Evolutionary conservation across 2,113 vertebrate genomes (phyloP).

Genomic region (Lepisosteus oculatus): DNA sequence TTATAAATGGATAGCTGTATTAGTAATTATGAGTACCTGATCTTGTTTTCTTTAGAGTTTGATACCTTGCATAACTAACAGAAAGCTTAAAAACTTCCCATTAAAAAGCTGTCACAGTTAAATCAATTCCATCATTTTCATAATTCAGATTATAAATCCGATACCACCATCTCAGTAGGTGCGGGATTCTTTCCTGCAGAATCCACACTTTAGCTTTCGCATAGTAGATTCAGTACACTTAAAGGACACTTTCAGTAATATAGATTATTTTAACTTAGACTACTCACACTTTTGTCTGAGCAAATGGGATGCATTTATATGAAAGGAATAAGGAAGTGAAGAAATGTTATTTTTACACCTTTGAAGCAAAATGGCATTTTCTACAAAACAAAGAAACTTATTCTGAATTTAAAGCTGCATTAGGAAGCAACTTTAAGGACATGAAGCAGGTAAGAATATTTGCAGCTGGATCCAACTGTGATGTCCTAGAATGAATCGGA

Average conservation of each 20-base stretch:
- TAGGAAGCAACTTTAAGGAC: background rate
- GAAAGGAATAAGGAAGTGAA: conserved; percentile 29
- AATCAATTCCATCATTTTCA: conserved; percentile 52
- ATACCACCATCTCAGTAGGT: conserved; percentile 53
- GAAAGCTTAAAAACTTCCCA: conserved; percentile 50
- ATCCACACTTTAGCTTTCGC: conserved; percentile 58
- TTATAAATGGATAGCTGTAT: conserved; percentile 60
- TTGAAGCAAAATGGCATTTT: conserved; percentile 10
- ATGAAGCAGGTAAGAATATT: background rate
- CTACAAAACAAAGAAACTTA: background rate
- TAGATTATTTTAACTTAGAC: conserved; percentile 68
- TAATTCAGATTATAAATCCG: conserved; percentile 45
- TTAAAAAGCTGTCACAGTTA: conserved; percentile 56
- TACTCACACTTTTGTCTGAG: conserved; percentile 51
- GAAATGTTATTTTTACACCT: conserved; percentile 31
- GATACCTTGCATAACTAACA: conserved; percentile 66
- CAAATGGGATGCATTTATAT: conserved; percentile 39
- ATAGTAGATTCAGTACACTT: conserved; percentile 57
- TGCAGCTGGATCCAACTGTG: background rate
- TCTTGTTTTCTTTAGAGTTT: conserved; percentile 52
- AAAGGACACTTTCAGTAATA: conserved; percentile 67
- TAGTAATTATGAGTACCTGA: conserved; percentile 72
- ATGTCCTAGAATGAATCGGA: conserved; percentile 19
- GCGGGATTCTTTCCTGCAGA: conserved; percentile 74
- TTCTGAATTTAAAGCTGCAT: background rate